Evolutionary conservation across 2,888 invertebrate species (phyloP).

Genomic region (Zhuqinia jingwanae): DNA sequence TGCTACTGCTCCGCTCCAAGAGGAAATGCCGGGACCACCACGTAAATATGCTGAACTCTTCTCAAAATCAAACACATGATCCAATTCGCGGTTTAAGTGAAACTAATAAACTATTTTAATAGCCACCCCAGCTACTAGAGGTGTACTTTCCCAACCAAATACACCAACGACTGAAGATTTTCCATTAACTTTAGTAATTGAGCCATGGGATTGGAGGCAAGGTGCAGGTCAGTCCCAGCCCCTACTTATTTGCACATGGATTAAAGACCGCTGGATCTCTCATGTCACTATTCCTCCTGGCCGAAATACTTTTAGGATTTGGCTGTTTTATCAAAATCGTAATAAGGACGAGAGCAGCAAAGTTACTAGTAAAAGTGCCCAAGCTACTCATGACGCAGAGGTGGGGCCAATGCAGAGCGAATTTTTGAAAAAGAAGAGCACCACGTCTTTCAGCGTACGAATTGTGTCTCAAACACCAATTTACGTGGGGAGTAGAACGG

Average conservation of each 20-base stretch:
- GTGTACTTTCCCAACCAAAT: background rate
- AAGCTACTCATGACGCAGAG: background rate
- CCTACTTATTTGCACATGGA: slow-evolving; percentile 40
- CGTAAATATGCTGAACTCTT: too few relatives aligned
- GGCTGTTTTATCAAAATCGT: slow-evolving; percentile 50
- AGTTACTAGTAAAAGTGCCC: too few relatives aligned
- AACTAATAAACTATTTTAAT: background rate
- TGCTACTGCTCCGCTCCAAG: background rate
- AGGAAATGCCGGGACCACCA: slow-evolving; percentile 50
- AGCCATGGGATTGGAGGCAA: slow-evolving; percentile 72
- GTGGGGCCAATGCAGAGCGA: slow-evolving; percentile 10
- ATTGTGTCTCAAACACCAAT: slow-evolving; percentile 70
- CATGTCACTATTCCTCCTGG: slow-evolving; percentile 67
- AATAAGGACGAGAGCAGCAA: too few relatives aligned
- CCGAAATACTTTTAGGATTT: slow-evolving; percentile 68
- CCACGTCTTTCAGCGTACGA: slow-evolving; percentile 49
- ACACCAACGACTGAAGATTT: background rate
- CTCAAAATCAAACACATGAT: too few relatives aligned
- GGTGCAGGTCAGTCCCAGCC: slow-evolving; percentile 44
- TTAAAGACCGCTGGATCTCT: slow-evolving; percentile 46
- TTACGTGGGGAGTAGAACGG: slow-evolving; percentile 56
- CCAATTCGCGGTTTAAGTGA: too few relatives aligned
- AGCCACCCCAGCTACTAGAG: slow-evolving; percentile 40
- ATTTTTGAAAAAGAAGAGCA: slow-evolving; percentile 4
- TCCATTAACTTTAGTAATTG: slow-evolving; percentile 40